Base-by-base conservation (phyloP, 2,888 invertebrate species). In the Podabrus alpinus region DNA sequence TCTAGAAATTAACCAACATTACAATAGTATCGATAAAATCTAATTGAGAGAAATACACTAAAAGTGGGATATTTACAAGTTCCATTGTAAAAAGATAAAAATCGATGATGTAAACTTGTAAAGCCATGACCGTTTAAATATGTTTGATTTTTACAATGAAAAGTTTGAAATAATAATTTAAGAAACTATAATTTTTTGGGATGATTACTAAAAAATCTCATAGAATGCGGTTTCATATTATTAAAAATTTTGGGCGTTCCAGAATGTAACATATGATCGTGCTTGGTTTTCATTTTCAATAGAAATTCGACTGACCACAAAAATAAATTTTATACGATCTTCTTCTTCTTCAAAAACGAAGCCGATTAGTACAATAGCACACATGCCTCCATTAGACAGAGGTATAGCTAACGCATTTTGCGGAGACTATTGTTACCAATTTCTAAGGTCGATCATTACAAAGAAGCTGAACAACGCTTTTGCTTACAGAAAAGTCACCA, bases 341-440 rank as follows among this genome's bases (percentile, higher is more conserved):
- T 64, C 21, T 21, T 64, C n/a, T 13, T 62, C 7, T 15, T 19
- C 15, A 10, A 64, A 78, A 79, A 74, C 62, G 72, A 74, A 75
- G 71, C 72, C 76, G 80, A 79, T 80, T 79, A 80, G 76, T 70
- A 80, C 80, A 80, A 80, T 74, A 62, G 80, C 76, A 77, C 80
- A 79, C 79, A 80, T 79, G 80, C 80, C 80, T 78, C 74, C 80
- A 80, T 80, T 80, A 80, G 78, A 74, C 73, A 72, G 77, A 77
- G 78, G 80, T 78, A 80, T 80, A 80, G 78, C 80, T 78, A 80
- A 79, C 77, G 80, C 79, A 80, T 80, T 80, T 76, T 75, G 75
- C 71, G 73, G 74, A 72, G 76, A 75, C 74, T 73, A 64, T 80
- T 80, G 80, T 80, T 78, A 73, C 67, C 78, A 74, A 80, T 80